phyloP scores from a whole-genome alignment of 1,140 invertebrate species.

The Ceratina australensis region DNA sequence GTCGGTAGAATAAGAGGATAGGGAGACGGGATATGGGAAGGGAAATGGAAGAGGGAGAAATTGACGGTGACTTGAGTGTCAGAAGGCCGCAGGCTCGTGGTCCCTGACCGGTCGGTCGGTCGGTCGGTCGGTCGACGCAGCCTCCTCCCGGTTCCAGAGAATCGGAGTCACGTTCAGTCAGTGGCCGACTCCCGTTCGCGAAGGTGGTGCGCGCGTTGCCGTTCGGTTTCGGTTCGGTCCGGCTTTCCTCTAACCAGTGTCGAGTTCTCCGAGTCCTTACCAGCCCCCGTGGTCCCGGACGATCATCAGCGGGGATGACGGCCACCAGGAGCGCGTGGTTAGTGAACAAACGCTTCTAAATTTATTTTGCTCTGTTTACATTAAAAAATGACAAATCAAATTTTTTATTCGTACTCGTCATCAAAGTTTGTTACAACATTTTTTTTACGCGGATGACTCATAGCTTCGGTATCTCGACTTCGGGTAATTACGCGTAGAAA shows the following conservation, averaged over 20 bases:
- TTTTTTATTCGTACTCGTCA: background rate
- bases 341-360: constrained; percentile 52
- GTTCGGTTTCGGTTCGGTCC: constrained; percentile 32
- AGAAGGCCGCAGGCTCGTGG: constrained; percentile 71
- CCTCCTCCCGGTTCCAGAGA: constrained; percentile 70
- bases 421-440: background rate
- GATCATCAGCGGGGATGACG: constrained; percentile 68
- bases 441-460: background rate
- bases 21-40: background rate
- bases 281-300: constrained; percentile 36
- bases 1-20: background rate
- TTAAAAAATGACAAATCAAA: background rate
- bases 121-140: too few relatives aligned
- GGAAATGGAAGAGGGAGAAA: constrained; percentile 36
- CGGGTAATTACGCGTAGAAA: background rate
- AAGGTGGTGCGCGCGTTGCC: constrained; percentile 70
- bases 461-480: background rate
- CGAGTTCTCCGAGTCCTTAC: constrained; percentile 50
- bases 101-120: constrained; percentile 69
- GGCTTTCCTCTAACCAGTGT: constrained; percentile 38
- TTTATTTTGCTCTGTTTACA: background rate
- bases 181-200: constrained; percentile 76
- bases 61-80: constrained; percentile 61
- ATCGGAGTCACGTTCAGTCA: constrained; percentile 74
- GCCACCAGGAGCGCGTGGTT: constrained; percentile 73